A percentile compares a stretch with the other conserved stretches of the same genome.
These are phyloP conservation scores for Choristoneura fumiferana DNA, from an alignment of 1,140 invertebrate genomes.

Conservation along the genomic window DNA sequence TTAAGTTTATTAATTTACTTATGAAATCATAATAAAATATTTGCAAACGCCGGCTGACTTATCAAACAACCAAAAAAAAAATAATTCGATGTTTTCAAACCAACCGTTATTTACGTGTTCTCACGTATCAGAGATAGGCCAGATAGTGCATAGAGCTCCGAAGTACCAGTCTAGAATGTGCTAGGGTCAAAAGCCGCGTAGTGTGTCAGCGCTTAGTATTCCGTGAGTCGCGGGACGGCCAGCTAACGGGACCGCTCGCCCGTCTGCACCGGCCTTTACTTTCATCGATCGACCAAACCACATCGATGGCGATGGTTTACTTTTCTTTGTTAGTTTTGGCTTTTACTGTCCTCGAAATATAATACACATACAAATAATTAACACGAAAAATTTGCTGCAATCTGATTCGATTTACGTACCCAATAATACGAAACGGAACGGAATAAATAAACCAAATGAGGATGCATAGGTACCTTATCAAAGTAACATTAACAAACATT, in stretches of 20 bases:
- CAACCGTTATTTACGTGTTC: neutral
- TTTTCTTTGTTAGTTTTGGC: slow-evolving; percentile 72
- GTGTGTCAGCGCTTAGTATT: slow-evolving; percentile 77
- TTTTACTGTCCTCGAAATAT: slow-evolving; percentile 34
- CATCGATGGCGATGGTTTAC: slow-evolving; percentile 57
- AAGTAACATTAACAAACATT: no score
- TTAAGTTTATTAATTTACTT: no score
- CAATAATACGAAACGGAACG: no score
- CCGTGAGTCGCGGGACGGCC: slow-evolving; percentile 59
- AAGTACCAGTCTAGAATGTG: slow-evolving; percentile 73
- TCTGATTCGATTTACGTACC: no score
- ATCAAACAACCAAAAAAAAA: no score
- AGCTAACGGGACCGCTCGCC: slow-evolving; percentile 63
- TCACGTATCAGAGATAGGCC: slow-evolving; percentile 2
- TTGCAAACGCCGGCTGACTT: no score
- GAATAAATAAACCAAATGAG: no score
- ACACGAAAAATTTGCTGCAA: no score
- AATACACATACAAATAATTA: slow-evolving; percentile 25
- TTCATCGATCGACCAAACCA: slow-evolving; percentile 70
- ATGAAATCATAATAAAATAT: no score
- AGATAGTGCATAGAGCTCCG: slow-evolving; percentile 54
- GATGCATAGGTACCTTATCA: no score
- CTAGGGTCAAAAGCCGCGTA: slow-evolving; percentile 76
- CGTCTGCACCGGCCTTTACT: slow-evolving; percentile 72
- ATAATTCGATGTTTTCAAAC: no score